phyloP scores from a whole-genome alignment of 2,888 invertebrate species.

The Orchestes rusci region DNA sequence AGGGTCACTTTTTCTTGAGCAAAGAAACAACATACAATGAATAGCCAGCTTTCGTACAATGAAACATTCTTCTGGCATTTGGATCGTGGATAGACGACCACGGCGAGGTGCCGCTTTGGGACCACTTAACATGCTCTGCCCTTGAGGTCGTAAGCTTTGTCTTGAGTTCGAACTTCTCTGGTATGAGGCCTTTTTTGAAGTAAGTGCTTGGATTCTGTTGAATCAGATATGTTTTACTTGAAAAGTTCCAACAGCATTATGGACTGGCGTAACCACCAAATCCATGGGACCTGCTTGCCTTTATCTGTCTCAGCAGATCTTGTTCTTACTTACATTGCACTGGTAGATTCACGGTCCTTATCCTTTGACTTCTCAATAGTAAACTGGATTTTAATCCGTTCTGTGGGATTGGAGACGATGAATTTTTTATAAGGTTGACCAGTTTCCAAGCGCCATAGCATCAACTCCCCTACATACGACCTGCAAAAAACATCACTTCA shows the following conservation, averaged over 20 bases:
- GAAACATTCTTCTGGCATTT: slow-evolving; percentile 42
- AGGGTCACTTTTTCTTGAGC: slow-evolving; percentile 48
- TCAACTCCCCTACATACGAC: slow-evolving; percentile 70
- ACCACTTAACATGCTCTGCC: slow-evolving; percentile 14
- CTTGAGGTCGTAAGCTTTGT: slow-evolving; percentile 9
- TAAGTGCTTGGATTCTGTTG: too few species aligned
- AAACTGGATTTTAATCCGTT: slow-evolving; percentile 52
- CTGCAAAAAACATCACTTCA: slow-evolving; percentile 28
- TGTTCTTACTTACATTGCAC: too few species aligned
- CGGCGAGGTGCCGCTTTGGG: slow-evolving; percentile 17
- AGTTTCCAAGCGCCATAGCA: slow-evolving; percentile 77
- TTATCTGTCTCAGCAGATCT: too few species aligned
- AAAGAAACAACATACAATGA: slow-evolving; percentile 61
- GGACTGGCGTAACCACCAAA: too few species aligned
- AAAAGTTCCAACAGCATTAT: too few species aligned
- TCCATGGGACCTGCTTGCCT: too few species aligned
- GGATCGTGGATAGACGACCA: slow-evolving; percentile 43
- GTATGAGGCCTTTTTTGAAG: not conserved
- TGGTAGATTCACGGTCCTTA: too few species aligned
- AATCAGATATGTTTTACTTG: too few species aligned
- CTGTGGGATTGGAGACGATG: slow-evolving; percentile 50
- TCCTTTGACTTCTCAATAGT: slow-evolving; percentile 25
- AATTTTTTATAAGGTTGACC: slow-evolving; percentile 59
- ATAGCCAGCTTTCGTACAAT: slow-evolving; percentile 52
- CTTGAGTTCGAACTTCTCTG: slow-evolving; percentile 2